Base-by-base conservation (phyloP, 2,888 invertebrate species). In the Sthenelais limicola region DNA sequence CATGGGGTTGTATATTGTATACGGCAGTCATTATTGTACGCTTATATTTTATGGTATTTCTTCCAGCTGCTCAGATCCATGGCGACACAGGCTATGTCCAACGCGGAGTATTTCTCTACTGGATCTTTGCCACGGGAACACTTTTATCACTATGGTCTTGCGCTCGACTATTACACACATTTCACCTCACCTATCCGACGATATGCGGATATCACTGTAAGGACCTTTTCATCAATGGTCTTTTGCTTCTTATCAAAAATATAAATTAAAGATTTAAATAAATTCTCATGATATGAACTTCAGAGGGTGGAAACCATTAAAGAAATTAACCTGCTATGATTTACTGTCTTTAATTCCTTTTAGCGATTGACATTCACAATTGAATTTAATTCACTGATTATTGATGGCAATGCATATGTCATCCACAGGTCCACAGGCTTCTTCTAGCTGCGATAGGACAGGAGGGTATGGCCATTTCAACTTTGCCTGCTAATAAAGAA, bases 121-220 rank as follows among this genome's bases (percentile, higher is more conserved):
- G 98, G 98, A 0, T 93, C 93, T 78, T 88, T 93, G 30, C 91
- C 94, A 4, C 91, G 92, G 72, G 91, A 92, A 0, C 95, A 97
- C 78, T 98, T 92, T 87, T 92, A 92, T 80, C 98, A 99, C 89
- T 99, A 98, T 84, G 99, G 98, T 56, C 90, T 99, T 26, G 98
- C 98, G 0, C 94, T 95, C 49, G 94, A 96, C 0, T 93, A 98
- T 77, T 99, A 99, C 84, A 98, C 98, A 7, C 98, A 98, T 88
- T 98, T 98, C 83, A 98, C 98, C 0, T 98, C 98, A 7, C 98
- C 98, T 9, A 98, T 98, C 84, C 90, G 98, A 89, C 92, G 95
- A 91, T 92, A 85, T 76, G 85, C 85, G 21, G 85, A 85, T 78
- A 76, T 84, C 68, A 67, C 84, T 18, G 85, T 85, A 74, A 82